Percentiles rank a stretch among this genome's conserved stretches.
Evolutionary conservation across 2,888 invertebrate species (phyloP).

Genomic region (Pseudolycoriella hygida): DNA sequence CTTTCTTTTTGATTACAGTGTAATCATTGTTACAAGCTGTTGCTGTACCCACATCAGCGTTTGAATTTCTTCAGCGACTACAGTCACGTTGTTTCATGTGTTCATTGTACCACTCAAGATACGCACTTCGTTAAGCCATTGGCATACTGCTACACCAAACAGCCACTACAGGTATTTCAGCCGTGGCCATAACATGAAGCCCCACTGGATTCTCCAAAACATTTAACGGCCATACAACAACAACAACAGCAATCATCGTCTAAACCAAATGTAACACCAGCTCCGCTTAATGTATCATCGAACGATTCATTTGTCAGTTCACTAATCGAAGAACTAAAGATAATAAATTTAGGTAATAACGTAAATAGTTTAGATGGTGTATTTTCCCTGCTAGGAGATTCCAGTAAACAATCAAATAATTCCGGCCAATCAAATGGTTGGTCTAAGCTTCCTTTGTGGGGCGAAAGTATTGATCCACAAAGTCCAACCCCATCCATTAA

Average conservation of each 20-base stretch:
- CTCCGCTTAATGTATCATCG: background rate
- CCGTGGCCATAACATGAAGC: slow-evolving; percentile 80
- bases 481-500: slow-evolving; percentile 20
- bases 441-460: slow-evolving; percentile 23
- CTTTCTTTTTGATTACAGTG: slow-evolving; percentile 40
- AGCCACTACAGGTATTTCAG: slow-evolving; percentile 46
- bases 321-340: slow-evolving; percentile 19
- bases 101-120: slow-evolving; percentile 77
- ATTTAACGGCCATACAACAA: slow-evolving; percentile 29
- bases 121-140: slow-evolving; percentile 91
- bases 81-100: slow-evolving; percentile 80
- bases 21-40: slow-evolving; percentile 78
- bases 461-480: slow-evolving; percentile 18
- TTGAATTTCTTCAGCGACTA: slow-evolving; percentile 90
- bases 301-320: slow-evolving; percentile 13
- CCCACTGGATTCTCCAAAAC: slow-evolving; percentile 40
- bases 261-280: background rate
- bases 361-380: slow-evolving; percentile 5
- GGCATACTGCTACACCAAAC: slow-evolving; percentile 64
- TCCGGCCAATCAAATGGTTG: slow-evolving; percentile 11
- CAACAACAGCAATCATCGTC: slow-evolving; percentile 8
- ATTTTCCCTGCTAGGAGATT: slow-evolving; percentile 13
- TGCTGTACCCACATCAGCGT: slow-evolving; percentile 71
- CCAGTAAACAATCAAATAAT: slow-evolving; percentile 15
- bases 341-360: slow-evolving; percentile 17